These are phyloP conservation scores for Salarias fasciatus DNA, from an alignment of 2,797 vertebrate genomes.

Conservation along the genomic window DNA sequence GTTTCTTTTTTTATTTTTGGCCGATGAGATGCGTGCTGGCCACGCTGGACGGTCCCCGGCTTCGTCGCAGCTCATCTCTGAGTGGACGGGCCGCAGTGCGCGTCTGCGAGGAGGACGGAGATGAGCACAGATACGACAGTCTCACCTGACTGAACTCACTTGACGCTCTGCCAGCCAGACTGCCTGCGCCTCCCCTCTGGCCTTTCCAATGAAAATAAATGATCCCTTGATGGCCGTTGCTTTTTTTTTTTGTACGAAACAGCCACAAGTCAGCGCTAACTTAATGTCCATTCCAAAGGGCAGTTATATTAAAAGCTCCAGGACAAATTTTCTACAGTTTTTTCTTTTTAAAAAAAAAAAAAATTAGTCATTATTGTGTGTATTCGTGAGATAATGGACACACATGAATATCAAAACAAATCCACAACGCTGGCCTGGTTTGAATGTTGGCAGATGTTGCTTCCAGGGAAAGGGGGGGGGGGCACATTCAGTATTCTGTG, in stretches of 20 bases:
- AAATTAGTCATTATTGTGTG: constrained; percentile 2
- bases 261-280: constrained; percentile 56
- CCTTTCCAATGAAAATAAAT: constrained; percentile 66
- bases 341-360: neutral
- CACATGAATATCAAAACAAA: constrained; percentile 10
- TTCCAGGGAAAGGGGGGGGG: neutral
- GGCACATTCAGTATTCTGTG: constrained; percentile 5
- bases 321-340: constrained; percentile 1
- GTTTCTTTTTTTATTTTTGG: constrained; percentile 6
- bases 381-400: neutral
- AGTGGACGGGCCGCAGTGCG: constrained; percentile 2
- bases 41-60: constrained; percentile 13
- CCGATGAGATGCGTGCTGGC: constrained; percentile 14
- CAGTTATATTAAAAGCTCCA: constrained; percentile 48
- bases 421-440: constrained; percentile 4
- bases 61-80: constrained; percentile 23
- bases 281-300: constrained; percentile 41
- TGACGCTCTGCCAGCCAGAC: constrained; percentile 56
- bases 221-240: constrained; percentile 47
- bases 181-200: constrained; percentile 37
- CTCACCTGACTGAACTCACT: constrained; percentile 56
- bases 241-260: constrained; percentile 59
- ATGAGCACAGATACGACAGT: constrained; percentile 52
- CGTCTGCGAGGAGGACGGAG: neutral
- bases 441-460: constrained; percentile 17